Evolutionary conservation across 2,888 invertebrate genomes (phyloP).

Genomic region (Drosophila heteroneura): DNA sequence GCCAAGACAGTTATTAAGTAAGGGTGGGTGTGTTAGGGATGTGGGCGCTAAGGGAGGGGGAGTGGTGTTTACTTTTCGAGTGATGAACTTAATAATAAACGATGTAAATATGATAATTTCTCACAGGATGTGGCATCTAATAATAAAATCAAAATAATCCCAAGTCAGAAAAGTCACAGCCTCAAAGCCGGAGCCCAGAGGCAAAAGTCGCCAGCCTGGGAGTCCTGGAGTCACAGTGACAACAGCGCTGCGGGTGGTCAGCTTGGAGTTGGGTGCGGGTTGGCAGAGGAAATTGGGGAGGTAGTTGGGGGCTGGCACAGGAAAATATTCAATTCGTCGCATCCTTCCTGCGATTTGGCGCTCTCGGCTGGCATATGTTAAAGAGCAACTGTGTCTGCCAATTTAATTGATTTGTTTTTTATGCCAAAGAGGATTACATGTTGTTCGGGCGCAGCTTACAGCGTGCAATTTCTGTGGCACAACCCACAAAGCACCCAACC

Average conservation of each 20-base stretch:
- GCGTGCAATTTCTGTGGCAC: constrained; percentile 56
- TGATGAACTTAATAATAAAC: constrained; percentile 86
- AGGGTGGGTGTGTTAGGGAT: constrained; percentile 4
- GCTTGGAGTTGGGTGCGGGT: background rate
- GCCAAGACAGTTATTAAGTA: constrained; percentile 61
- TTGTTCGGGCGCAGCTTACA: constrained; percentile 78
- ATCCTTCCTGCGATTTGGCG: constrained; percentile 81
- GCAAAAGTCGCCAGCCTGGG: constrained; percentile 1
- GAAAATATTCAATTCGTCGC: constrained; percentile 83
- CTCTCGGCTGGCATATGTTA: constrained; percentile 52
- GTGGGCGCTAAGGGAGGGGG: background rate
- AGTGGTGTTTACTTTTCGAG: constrained; percentile 68
- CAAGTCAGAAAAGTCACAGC: constrained; percentile 60
- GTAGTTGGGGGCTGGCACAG: constrained; percentile 44
- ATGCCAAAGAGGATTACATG: constrained; percentile 84
- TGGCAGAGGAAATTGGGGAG: background rate
- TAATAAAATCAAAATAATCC: constrained; percentile 86
- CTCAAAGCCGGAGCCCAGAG: constrained; percentile 27
- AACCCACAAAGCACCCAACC: constrained; percentile 15
- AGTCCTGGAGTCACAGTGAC: constrained; percentile 47
- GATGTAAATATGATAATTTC: constrained; percentile 86
- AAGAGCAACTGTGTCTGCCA: constrained; percentile 51
- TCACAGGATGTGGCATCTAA: constrained; percentile 85
- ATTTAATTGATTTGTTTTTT: constrained; percentile 85
- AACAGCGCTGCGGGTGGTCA: constrained; percentile 75